Evolutionary conservation across 1,140 invertebrate genomes (phyloP).

Genomic region (Tetramorium alpestre): DNA sequence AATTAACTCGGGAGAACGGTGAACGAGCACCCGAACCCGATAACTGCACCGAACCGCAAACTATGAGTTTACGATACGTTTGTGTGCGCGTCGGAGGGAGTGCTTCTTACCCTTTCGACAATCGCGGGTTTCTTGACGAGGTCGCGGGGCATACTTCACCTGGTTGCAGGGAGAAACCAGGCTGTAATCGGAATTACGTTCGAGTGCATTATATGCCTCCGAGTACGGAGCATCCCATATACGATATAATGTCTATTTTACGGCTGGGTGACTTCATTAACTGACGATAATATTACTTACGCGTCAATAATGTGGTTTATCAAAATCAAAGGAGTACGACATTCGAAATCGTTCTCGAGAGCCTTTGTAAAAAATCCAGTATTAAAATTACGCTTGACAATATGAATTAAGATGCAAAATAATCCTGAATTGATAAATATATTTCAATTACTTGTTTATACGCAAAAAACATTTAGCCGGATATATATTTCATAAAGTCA

Average conservation of each 20-base stretch:
- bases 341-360: neutral
- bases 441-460: neutral
- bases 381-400: constrained; percentile 61
- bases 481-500: neutral
- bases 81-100: constrained; percentile 27
- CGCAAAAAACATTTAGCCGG: neutral
- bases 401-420: neutral
- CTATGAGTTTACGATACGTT: constrained; percentile 57
- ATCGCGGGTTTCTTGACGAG: constrained; percentile 45
- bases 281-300: constrained; percentile 18
- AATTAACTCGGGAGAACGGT: constrained; percentile 85
- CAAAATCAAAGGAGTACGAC: neutral
- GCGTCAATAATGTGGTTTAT: neutral
- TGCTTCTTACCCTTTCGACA: constrained; percentile 35
- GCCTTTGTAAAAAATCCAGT: constrained; percentile 70
- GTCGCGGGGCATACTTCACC: neutral
- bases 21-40: constrained; percentile 83
- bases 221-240: neutral
- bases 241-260: constrained; percentile 49
- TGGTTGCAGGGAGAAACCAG: constrained; percentile 53
- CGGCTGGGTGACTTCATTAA: constrained; percentile 7
- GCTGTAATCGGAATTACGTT: constrained; percentile 53
- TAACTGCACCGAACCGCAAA: constrained; percentile 72
- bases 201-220: constrained; percentile 21
- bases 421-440: neutral